A percentile compares a stretch with the other conserved stretches of the same genome.
phyloP scores from a whole-genome alignment of 2,888 invertebrate species.

The Hybos culiciformis region DNA sequence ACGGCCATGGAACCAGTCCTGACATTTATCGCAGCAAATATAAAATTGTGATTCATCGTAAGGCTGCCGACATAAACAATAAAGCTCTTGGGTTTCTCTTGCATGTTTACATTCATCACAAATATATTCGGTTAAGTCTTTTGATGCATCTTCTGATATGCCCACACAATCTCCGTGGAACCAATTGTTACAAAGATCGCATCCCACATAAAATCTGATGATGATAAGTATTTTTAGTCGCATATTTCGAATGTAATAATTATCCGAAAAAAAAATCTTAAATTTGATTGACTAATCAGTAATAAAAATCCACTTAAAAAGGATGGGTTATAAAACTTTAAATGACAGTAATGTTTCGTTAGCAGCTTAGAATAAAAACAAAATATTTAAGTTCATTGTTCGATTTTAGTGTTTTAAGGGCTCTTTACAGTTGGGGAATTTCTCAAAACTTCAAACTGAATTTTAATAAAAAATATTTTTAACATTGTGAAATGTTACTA shows the following conservation, averaged over 20 bases:
- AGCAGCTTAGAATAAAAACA: too few relatives aligned
- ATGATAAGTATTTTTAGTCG: slow-evolving; percentile 4
- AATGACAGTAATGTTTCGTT: too few relatives aligned
- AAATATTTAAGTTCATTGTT: too few relatives aligned
- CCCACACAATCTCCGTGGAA: slow-evolving; percentile 96
- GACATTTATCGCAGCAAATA: slow-evolving; percentile 96
- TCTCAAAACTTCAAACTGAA: too few relatives aligned
- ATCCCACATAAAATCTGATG: slow-evolving; percentile 85
- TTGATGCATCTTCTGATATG: slow-evolving; percentile 83
- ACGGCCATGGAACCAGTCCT: slow-evolving; percentile 98
- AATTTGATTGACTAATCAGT: too few relatives aligned
- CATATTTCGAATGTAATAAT: too few relatives aligned
- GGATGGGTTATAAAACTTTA: too few relatives aligned
- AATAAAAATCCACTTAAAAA: too few relatives aligned
- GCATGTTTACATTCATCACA: slow-evolving; percentile 77
- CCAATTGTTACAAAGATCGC: slow-evolving; percentile 96
- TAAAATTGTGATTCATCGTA: slow-evolving; percentile 98
- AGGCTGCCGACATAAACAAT: slow-evolving; percentile 90
- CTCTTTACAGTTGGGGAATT: too few relatives aligned
- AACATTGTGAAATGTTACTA: slow-evolving; percentile 28
- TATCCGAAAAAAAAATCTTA: too few relatives aligned
- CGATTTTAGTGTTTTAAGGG: too few relatives aligned
- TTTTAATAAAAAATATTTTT: too few relatives aligned
- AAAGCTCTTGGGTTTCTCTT: slow-evolving; percentile 79
- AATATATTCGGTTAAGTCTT: slow-evolving; percentile 78